phyloP scores from a whole-genome alignment of 2,113 vertebrate species.

The Columba janthina region DNA sequence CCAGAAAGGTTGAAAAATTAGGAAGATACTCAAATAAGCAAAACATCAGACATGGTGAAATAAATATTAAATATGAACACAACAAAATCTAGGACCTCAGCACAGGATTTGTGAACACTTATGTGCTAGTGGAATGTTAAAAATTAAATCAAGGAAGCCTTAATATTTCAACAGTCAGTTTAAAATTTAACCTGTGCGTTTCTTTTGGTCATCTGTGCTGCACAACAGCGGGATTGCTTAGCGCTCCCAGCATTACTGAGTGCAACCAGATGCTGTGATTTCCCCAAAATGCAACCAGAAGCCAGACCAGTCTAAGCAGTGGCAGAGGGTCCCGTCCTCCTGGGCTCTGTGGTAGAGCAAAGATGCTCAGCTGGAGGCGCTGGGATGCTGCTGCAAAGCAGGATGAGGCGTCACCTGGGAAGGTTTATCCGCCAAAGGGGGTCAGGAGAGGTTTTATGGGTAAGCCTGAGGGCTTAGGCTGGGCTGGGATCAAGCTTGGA shows the following conservation, averaged over 20 bases:
- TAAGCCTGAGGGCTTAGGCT: background rate
- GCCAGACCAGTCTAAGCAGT: background rate
- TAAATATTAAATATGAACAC: background rate
- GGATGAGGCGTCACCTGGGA: rapidly evolving
- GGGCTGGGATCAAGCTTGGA: background rate
- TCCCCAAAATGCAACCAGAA: background rate
- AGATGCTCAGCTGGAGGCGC: rapidly evolving
- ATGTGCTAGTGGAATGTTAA: background rate
- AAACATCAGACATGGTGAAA: background rate
- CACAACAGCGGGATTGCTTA: background rate
- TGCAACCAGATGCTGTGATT: background rate
- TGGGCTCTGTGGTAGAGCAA: background rate
- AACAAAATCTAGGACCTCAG: background rate
- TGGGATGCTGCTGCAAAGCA: background rate
- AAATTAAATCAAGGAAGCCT: background rate
- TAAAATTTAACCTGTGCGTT: background rate
- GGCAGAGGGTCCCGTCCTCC: background rate
- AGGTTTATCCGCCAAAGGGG: background rate
- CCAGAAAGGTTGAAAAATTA: background rate
- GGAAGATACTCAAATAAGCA: background rate
- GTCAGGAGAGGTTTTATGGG: background rate
- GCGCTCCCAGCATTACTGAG: background rate
- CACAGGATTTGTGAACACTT: background rate
- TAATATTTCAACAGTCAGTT: constrained; percentile 8
- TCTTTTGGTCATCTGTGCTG: background rate